Percentiles rank a stretch among this genome's conserved stretches.
phyloP scores from a whole-genome alignment of 1,140 invertebrate genomes.

The Lucilia sericata region DNA sequence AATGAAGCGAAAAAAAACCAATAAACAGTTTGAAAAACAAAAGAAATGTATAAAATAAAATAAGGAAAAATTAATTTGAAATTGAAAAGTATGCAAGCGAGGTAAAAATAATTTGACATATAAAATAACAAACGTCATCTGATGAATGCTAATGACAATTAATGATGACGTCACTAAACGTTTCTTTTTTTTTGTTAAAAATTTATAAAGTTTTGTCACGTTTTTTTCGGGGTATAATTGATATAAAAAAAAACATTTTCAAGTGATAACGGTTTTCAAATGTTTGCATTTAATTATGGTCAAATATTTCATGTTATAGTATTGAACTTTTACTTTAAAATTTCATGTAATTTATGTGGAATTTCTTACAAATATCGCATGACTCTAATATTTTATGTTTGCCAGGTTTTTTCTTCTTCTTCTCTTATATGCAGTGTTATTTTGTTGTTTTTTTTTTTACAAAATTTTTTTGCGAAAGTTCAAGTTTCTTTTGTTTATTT shows the following conservation, averaged over 20 bases:
- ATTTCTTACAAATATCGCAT: conserved; percentile 25
- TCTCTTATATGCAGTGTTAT: background rate
- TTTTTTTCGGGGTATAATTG: background rate
- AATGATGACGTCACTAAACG: background rate
- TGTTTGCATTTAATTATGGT: background rate
- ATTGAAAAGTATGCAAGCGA: background rate
- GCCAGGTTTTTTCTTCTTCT: background rate
- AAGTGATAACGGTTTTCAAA: background rate
- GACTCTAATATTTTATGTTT: conserved; percentile 26
- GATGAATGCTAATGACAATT: conserved; percentile 5
- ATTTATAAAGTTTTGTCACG: background rate
- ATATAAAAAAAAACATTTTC: background rate
- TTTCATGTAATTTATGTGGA: conserved; percentile 5
- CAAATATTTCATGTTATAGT: background rate
- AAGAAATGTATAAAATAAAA: background rate
- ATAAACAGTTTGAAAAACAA: background rate
- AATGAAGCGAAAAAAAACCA: conserved; percentile 1
- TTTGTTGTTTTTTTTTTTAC: background rate
- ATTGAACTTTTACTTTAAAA: conserved; percentile 33
- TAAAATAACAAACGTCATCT: background rate
- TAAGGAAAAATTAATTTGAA: background rate
- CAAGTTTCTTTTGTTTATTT: conserved; percentile 39
- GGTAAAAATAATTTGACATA: background rate
- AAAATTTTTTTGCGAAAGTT: conserved; percentile 35
- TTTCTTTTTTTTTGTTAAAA: background rate